Conservation (phyloP, 2,797 vertebrate genomes). For the Peromyscus melanophrys region DNA sequence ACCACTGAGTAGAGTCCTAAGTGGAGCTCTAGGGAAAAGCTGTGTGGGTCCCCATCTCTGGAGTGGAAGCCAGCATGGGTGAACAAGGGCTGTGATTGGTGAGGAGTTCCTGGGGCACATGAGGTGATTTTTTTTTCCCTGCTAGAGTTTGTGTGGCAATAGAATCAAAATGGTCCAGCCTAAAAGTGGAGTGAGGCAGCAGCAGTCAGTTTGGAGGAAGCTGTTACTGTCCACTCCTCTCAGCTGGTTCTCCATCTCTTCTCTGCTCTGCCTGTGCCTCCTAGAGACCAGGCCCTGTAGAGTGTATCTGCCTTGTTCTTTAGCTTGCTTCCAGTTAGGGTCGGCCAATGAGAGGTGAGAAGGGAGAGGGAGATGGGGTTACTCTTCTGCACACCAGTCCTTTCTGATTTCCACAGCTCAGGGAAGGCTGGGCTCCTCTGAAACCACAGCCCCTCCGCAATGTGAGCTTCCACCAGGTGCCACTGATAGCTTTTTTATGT, state of each 20-base stretch:
- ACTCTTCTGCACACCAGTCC: rapidly evolving
- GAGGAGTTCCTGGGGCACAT: neutral
- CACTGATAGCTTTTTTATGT: neutral
- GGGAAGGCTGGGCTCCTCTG: neutral
- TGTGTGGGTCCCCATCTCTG: neutral
- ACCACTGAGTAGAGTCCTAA: neutral
- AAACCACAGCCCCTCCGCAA: neutral
- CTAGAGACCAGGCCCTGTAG: neutral
- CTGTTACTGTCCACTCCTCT: neutral
- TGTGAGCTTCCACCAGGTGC: neutral
- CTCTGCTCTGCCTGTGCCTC: neutral
- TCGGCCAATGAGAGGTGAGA: neutral
- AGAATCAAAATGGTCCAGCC: neutral
- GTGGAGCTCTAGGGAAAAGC: neutral
- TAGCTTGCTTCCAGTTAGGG: neutral
- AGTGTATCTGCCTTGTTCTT: neutral
- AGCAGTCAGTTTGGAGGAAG: neutral
- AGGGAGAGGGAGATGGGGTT: neutral
- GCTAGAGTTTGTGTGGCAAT: neutral
- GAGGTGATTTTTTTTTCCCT: neutral
- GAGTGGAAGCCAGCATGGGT: neutral
- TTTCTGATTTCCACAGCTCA: neutral
- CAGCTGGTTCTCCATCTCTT: neutral
- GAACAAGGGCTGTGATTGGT: neutral
- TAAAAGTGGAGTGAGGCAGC: neutral